These are phyloP conservation scores for Lutjanus campechanus DNA, from an alignment of 2,797 vertebrate species.

Conservation along the genomic window DNA sequence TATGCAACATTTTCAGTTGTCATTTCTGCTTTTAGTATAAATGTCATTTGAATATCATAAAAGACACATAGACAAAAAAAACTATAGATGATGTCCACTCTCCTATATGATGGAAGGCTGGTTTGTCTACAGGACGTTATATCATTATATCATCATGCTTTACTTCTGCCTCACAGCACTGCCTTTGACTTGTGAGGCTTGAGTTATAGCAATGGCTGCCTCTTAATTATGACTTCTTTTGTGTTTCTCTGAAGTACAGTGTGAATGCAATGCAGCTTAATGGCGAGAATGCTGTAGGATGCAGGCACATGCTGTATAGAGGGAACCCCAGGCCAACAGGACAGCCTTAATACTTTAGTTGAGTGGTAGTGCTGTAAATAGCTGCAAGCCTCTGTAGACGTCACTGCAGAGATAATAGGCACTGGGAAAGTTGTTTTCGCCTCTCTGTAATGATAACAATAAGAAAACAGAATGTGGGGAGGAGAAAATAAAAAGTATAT, in stretches of 20 bases:
- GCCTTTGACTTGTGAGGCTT: slow-evolving; percentile 48
- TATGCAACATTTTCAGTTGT: slow-evolving; percentile 10
- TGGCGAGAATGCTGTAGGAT: slow-evolving; percentile 42
- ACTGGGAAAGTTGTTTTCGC: slow-evolving; percentile 20
- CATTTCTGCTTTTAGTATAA: slow-evolving; percentile 14
- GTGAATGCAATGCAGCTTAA: slow-evolving; percentile 47
- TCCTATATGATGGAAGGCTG: slow-evolving; percentile 6
- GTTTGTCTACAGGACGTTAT: slow-evolving; percentile 50
- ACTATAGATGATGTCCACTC: slow-evolving; percentile 1
- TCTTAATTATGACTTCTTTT: slow-evolving; percentile 56
- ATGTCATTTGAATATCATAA: slow-evolving; percentile 8
- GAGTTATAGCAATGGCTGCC: slow-evolving; percentile 25
- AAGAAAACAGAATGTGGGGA: neutral
- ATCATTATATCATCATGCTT: slow-evolving; percentile 25
- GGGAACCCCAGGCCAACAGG: slow-evolving; percentile 42
- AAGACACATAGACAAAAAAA: neutral
- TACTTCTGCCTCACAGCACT: slow-evolving; percentile 54
- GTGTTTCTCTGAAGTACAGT: slow-evolving; percentile 42
- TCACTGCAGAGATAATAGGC: slow-evolving; percentile 39
- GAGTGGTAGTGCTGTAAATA: slow-evolving; percentile 68
- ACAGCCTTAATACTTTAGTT: slow-evolving; percentile 47
- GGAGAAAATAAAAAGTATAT: slow-evolving; percentile 8
- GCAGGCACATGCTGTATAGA: slow-evolving; percentile 35
- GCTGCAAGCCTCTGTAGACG: slow-evolving; percentile 31
- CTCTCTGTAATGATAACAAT: slow-evolving; percentile 18